Evolutionary conservation across 2,113 vertebrate species (phyloP).

Genomic region (Nesospiza acunhae): DNA sequence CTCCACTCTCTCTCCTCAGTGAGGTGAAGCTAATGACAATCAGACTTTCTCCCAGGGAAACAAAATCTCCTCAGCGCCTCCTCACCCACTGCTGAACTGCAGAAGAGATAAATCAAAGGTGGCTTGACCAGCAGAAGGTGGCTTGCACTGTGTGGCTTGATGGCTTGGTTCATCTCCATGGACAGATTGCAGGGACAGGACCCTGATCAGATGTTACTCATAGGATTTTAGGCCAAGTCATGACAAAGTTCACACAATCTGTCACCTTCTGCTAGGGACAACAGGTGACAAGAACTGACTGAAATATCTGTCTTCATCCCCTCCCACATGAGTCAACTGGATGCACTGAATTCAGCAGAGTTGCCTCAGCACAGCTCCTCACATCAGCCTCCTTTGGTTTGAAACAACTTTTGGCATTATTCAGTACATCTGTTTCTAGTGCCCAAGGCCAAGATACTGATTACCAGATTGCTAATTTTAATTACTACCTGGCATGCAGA

Average conservation of each 20-base stretch:
- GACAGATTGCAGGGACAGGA: not conserved
- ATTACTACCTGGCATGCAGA: slow-evolving; percentile 9
- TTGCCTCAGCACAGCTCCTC: not conserved
- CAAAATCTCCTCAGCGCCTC: not conserved
- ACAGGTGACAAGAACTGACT: not conserved
- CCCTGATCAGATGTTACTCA: not conserved
- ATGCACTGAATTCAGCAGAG: not conserved
- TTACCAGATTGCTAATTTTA: slow-evolving; percentile 29
- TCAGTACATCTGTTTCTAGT: not conserved
- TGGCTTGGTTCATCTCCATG: not conserved
- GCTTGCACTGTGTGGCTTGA: not conserved
- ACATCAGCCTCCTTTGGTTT: not conserved
- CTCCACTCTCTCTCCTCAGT: rapidly evolving
- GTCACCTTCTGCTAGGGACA: not conserved
- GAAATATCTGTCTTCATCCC: not conserved
- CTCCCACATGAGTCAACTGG: not conserved
- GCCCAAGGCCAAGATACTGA: not conserved
- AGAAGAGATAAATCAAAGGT: not conserved
- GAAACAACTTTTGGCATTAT: not conserved
- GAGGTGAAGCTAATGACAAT: not conserved
- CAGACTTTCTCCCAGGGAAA: not conserved
- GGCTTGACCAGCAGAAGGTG: not conserved
- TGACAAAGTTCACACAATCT: not conserved
- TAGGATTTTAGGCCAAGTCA: not conserved
- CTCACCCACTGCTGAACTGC: not conserved